These are phyloP conservation scores for Petaurus breviceps DNA, from an alignment of 2,113 vertebrate species.

Conservation along the genomic window DNA sequence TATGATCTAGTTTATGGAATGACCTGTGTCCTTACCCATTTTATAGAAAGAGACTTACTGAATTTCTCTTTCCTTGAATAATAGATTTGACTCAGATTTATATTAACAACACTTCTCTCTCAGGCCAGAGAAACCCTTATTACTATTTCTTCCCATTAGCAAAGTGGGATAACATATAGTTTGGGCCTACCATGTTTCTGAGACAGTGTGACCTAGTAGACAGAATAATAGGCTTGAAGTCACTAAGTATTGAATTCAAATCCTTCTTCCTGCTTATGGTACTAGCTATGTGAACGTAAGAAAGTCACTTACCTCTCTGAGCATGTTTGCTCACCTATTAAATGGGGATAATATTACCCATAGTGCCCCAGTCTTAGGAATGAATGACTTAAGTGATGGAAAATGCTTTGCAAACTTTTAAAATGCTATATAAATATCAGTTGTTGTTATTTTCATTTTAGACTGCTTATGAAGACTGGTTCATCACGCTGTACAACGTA, in stretches of 20 bases:
- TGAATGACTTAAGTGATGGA: neutral
- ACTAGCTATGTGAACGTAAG: neutral
- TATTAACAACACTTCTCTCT: neutral
- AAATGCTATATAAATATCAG: neutral
- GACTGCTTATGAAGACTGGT: constrained; percentile 96
- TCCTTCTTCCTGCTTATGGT: neutral
- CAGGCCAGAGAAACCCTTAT: neutral
- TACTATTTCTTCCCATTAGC: neutral
- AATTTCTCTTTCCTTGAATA: neutral
- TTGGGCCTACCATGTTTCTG: fast-evolving
- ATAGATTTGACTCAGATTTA: neutral
- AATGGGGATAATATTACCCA: neutral
- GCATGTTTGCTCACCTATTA: neutral
- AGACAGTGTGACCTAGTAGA: neutral
- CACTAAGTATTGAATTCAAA: neutral
- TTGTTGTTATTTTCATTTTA: constrained; percentile 70
- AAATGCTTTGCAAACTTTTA: neutral
- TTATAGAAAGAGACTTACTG: neutral
- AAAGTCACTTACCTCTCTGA: neutral
- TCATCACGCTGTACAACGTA: constrained; percentile 98
- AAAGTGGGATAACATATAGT: neutral
- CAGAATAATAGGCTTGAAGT: neutral
- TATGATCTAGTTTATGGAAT: neutral
- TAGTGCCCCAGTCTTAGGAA: neutral
- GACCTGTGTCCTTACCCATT: neutral